A percentile compares a stretch with the other conserved stretches of the same genome.
phyloP scores from a whole-genome alignment of 2,888 invertebrate genomes.

The Leucophenga maculata region DNA sequence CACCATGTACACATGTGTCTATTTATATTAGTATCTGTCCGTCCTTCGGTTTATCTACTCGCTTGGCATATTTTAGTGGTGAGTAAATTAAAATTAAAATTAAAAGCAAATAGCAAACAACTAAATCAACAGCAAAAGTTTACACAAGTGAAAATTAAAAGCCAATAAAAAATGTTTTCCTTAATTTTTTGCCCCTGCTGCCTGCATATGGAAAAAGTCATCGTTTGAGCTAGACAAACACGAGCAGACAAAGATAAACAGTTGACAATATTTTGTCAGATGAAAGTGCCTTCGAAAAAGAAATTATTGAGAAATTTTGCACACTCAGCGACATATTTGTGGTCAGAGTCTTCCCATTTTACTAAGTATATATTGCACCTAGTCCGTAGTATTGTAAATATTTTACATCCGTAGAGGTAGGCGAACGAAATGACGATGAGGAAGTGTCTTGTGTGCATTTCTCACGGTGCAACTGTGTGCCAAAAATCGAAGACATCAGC shows the following conservation, averaged over 20 bases:
- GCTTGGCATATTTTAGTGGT: constrained; percentile 24
- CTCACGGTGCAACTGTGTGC: constrained; percentile 25
- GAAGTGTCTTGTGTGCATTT: constrained; percentile 20
- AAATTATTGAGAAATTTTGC: constrained; percentile 7
- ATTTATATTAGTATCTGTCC: constrained; percentile 26
- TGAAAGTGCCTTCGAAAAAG: constrained; percentile 5
- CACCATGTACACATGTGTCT: not conserved
- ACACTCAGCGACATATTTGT: not conserved
- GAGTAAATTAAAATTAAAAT: constrained; percentile 29
- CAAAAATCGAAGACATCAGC: constrained; percentile 5
- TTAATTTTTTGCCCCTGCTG: not conserved
- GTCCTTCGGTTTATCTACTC: not conserved
- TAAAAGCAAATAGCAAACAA: constrained; percentile 25
- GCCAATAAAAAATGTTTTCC: constrained; percentile 9
- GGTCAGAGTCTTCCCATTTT: not conserved
- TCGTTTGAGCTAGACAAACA: constrained; percentile 14
- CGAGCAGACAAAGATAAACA: constrained; percentile 2
- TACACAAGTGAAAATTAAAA: constrained; percentile 37
- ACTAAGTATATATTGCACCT: too few relatives aligned
- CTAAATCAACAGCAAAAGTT: constrained; percentile 25
- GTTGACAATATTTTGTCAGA: constrained; percentile 23
- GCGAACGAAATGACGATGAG: constrained; percentile 26
- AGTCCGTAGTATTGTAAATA: not conserved
- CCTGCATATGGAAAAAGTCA: constrained; percentile 7
- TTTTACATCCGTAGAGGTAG: constrained; percentile 33